Conservation (phyloP, 2,797 vertebrate species). For the Tamandua tetradactyla region DNA sequence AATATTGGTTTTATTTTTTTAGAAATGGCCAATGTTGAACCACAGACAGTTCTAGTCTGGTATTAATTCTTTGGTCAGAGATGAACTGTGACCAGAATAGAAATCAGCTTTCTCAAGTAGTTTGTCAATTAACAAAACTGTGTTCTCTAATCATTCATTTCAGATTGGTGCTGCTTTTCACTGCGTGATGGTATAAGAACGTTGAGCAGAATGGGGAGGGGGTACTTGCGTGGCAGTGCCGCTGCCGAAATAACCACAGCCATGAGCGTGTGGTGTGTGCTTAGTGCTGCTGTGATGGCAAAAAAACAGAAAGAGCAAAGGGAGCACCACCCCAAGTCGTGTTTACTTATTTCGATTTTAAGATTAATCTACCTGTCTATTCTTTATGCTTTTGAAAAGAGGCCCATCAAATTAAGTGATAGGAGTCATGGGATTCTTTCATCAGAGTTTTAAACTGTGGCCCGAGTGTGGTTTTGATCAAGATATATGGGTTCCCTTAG, state of each 20-base stretch:
- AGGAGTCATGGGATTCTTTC: not conserved
- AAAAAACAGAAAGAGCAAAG: not conserved
- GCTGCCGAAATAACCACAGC: not conserved
- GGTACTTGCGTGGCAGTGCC: not conserved
- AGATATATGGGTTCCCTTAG: not conserved
- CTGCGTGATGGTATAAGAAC: not conserved
- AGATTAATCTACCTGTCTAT: not conserved
- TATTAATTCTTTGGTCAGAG: not conserved
- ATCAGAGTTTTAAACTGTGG: not conserved
- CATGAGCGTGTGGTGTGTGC: not conserved
- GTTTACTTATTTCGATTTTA: not conserved
- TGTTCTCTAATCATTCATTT: not conserved
- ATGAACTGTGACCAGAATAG: not conserved
- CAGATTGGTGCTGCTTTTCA: not conserved
- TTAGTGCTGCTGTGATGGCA: not conserved
- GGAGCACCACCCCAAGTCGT: not conserved
- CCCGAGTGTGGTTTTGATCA: not conserved
- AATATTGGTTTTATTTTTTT: not conserved
- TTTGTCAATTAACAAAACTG: slow-evolving; percentile 4
- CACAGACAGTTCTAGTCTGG: not conserved
- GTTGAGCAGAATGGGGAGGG: not conserved
- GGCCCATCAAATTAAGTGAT: not conserved
- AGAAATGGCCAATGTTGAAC: not conserved
- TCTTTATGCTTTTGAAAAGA: not conserved
- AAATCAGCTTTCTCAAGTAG: not conserved